Evolutionary conservation across 2,113 vertebrate genomes (phyloP), one percentile per base, ranked within the genome.

Genomic region (Taurulus bubalis): DNA sequence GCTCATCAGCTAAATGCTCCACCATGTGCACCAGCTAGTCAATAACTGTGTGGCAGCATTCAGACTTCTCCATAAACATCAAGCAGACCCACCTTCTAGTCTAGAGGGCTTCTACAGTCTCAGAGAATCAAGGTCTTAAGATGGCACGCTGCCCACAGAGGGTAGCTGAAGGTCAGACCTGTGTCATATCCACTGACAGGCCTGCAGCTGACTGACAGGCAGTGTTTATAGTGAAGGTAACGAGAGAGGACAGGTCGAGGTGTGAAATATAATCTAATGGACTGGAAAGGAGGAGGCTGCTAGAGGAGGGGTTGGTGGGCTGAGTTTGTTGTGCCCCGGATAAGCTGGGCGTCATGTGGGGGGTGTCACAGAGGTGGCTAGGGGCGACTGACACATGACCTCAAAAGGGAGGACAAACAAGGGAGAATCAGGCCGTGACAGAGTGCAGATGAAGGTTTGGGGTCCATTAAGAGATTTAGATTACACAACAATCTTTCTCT

Each of bases 191-290:
- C 83, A 76, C 85, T 79, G 84, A 83, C 79, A 8, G 42, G 45
- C 63, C n/a, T 24, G 65, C 73, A 8, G 34, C 70, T 80, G 62
- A 85, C 80, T 81, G 87, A 90, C 81, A 78, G 83, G 60, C 56
- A 63, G 87, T 22, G 68, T 82, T 85, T 70, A 90, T 75, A 76
- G 83, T 7, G 42, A 68, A 45, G 79, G 92, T 93, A 93, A 95
- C 36, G 20, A 64, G 85, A 94, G 88, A 91, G 78, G 77, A 63
- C 67, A 77, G 88, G 68, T 71, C 68, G 63, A 91, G 77, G 90
- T 90, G 89, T 90, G 92, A 93, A 94, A 93, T 83, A 87, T 84
- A 87, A 95, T 87, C 89, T 89, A 79, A 85, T 71, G 67, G 56
- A 60, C 36, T 81, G 30, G n/a, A 68, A 67, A 71, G 30, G 51